phyloP scores from a whole-genome alignment of 2,113 vertebrate species.

The Corvus moneduloides region DNA sequence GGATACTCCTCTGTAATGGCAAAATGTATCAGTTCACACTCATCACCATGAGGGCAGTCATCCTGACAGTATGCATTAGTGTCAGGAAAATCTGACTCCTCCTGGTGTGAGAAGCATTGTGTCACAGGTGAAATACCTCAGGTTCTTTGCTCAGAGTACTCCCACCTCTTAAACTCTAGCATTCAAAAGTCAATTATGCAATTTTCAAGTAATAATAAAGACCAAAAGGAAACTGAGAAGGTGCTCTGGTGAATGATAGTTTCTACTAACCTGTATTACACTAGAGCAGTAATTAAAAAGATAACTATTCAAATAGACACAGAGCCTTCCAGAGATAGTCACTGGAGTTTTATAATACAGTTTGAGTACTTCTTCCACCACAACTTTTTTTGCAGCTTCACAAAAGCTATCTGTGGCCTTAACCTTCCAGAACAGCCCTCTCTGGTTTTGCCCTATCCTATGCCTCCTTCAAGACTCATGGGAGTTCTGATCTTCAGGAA shows the following conservation, averaged over 20 bases:
- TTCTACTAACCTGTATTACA: background rate
- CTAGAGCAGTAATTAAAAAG: background rate
- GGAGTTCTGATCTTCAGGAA: background rate
- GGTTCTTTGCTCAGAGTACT: background rate
- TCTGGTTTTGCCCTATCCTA: background rate
- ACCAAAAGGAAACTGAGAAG: background rate
- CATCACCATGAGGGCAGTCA: background rate
- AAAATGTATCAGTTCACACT: constrained; percentile 46
- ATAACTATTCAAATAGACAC: background rate
- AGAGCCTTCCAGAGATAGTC: background rate
- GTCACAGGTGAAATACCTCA: constrained; percentile 30
- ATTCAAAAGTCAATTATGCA: background rate
- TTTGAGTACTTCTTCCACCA: background rate
- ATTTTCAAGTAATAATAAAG: background rate
- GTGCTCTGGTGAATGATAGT: background rate
- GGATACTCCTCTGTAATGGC: constrained; percentile 2
- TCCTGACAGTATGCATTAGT: constrained; percentile 8
- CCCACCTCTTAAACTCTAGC: background rate
- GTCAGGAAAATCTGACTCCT: constrained; percentile 13
- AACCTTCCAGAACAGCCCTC: background rate
- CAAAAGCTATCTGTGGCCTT: background rate
- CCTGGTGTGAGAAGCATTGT: background rate
- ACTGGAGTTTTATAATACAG: background rate
- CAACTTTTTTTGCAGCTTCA: background rate
- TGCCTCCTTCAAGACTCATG: background rate